Percentiles rank a stretch among this genome's conserved stretches.
These are phyloP conservation scores for Ranitomeya variabilis DNA, from an alignment of 2,113 vertebrate genomes.

Conservation along the genomic window DNA sequence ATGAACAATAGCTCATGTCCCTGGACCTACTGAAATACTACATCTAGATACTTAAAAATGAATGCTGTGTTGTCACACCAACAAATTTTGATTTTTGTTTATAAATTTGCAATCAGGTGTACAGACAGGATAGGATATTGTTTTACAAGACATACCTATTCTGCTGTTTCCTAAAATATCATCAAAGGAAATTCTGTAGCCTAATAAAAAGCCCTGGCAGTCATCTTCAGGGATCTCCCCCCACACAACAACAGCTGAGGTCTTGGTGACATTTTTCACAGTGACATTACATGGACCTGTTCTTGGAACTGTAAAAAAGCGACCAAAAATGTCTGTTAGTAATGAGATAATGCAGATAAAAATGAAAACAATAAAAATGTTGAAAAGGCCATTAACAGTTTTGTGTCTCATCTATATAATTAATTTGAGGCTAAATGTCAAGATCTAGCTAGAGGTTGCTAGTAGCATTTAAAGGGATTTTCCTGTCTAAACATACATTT, in stretches of 20 bases:
- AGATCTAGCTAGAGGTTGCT: too few relatives aligned
- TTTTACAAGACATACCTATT: constrained; percentile 54
- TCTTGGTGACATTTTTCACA: constrained; percentile 64
- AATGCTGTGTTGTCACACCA: too few relatives aligned
- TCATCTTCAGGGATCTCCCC: constrained; percentile 71
- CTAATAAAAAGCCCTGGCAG: constrained; percentile 75
- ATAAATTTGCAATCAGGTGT: neutral
- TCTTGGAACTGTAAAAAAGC: constrained; percentile 70
- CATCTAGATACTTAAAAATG: too few relatives aligned
- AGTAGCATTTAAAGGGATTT: too few relatives aligned
- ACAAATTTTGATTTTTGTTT: too few relatives aligned
- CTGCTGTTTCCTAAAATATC: constrained; percentile 60
- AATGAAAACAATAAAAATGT: too few relatives aligned
- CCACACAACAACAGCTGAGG: constrained; percentile 77
- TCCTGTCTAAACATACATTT: too few relatives aligned
- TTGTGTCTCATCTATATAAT: too few relatives aligned
- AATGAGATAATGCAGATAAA: neutral
- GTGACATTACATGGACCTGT: constrained; percentile 73
- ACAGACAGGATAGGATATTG: neutral
- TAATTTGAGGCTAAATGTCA: too few relatives aligned
- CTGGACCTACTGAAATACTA: too few relatives aligned
- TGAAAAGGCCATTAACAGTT: too few relatives aligned
- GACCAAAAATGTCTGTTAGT: neutral
- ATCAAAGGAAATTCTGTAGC: constrained; percentile 72
- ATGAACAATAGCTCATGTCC: too few relatives aligned